Percentiles rank a stretch among this genome's conserved stretches.
Evolutionary conservation across 1,140 invertebrate species (phyloP).

Genomic region (Gryllus bimaculatus): DNA sequence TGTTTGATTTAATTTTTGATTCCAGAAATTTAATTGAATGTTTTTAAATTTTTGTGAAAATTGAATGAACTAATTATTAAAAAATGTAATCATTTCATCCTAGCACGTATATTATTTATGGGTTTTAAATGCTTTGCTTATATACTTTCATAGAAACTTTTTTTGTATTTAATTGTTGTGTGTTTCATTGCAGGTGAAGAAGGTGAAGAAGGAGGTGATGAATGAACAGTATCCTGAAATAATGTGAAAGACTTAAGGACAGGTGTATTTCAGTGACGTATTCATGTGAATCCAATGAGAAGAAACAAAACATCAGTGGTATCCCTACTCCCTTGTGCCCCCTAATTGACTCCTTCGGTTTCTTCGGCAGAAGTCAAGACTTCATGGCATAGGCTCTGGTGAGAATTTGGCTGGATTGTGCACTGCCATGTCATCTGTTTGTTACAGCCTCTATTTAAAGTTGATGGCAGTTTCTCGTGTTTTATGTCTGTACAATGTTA

Average conservation of each 20-base stretch:
- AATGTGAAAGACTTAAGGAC: not conserved
- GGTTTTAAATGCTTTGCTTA: no score
- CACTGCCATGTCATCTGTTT: not conserved
- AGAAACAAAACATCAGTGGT: constrained; percentile 8
- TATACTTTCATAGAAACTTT: no score
- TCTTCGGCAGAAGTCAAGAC: not conserved
- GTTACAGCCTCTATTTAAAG: not conserved
- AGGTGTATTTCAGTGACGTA: constrained; percentile 10
- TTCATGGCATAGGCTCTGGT: not conserved
- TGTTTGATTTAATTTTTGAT: no score
- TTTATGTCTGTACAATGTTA: no score
- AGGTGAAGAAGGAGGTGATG: constrained; percentile 14
- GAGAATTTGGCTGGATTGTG: not conserved
- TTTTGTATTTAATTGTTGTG: no score
- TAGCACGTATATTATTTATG: no score
- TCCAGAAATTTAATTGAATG: no score
- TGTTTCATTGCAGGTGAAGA: not conserved
- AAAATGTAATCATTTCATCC: no score
- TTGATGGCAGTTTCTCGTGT: no score
- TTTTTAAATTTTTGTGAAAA: no score
- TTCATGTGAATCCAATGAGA: not conserved
- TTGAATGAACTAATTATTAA: no score
- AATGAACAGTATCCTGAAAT: not conserved
- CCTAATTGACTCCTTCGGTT: constrained; percentile 10
- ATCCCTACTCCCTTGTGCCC: constrained; percentile 11